Evolutionary conservation across 2,888 invertebrate species (phyloP).

Genomic region (Platynereis dumerilii): DNA sequence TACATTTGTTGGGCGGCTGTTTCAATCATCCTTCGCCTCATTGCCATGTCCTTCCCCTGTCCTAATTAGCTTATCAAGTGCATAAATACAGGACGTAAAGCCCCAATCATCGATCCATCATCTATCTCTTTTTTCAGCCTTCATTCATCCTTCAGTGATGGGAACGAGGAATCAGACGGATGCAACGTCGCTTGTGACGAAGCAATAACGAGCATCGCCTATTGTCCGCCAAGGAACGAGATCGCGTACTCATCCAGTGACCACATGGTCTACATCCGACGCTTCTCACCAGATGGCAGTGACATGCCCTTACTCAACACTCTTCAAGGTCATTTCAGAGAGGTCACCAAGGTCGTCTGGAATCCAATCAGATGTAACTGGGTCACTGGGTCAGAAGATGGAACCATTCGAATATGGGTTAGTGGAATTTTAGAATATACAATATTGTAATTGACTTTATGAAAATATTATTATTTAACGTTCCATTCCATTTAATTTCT

Average conservation of each 20-base stretch:
- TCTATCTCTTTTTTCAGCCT: background rate
- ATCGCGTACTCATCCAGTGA: conserved; percentile 61
- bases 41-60: no score
- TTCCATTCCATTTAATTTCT: background rate
- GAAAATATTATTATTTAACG: no score
- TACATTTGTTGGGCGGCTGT: no score
- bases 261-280: conserved; percentile 62
- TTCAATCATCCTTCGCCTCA: no score
- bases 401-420: conserved; percentile 62
- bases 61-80: no score
- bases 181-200: background rate
- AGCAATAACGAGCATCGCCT: background rate
- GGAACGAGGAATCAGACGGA: background rate
- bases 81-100: no score
- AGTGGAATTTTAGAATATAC: background rate
- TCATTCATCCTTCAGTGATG: conserved; percentile 4
- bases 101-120: no score
- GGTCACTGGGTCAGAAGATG: conserved; percentile 63
- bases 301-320: conserved; percentile 60
- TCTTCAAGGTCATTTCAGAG: conserved; percentile 59
- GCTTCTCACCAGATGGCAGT: conserved; percentile 53
- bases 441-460: no score
- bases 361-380: conserved; percentile 53
- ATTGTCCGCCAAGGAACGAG: conserved; percentile 47
- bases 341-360: conserved; percentile 59